Base-by-base conservation (phyloP, 2,113 vertebrate species). In the Pelodiscus sinensis region DNA sequence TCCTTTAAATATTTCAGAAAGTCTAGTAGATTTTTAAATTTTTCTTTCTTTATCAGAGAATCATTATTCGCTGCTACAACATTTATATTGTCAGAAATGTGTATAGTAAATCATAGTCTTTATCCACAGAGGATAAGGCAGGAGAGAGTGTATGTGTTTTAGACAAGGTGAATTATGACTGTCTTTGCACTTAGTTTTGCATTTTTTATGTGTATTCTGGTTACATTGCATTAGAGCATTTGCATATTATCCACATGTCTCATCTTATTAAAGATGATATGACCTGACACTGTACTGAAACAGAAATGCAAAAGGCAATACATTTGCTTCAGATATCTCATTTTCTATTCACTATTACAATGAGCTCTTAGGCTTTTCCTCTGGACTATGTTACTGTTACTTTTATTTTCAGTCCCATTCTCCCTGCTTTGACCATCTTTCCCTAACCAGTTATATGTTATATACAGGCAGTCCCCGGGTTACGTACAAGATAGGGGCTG, bases 141-240 rank as follows among this genome's bases (percentile, higher is more conserved):
- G 80, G 55, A 75, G 58, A 81, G 89, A 94, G 21, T 81, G 86
- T 83, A 96, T 83, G 90, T 97, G 93, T 96, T 96, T 71, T 93
- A 94, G 90, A 95, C 94, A 97, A 95, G 96, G 93, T 94, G 89
- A 94, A 90, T 81, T 90, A 77, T 94, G 93, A 96, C 95, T 94
- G 55, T 86, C 93, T 93, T 97, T 93, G 55, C 85, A 92, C 92
- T 96, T 90, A 86, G 79, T 55, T 95, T 22, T 97, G 84, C 92
- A 96, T 96, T 93, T 96, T 97, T 96, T 83, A 96, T 94, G 82
- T 83, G 25, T 77, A 86, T 90, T 90, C 93, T 94, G 93, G 95
- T 95, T 94, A 90, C 24, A 58, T 92, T 83, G 55, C 90, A 1
- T 95, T 77, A 65, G 93, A 93, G 92, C 83, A 93, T 97, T 96